Evolutionary conservation across 2,797 vertebrate genomes (phyloP), one percentile per base, ranked within the genome.

Genomic region (Phrynocephalus vlangalii): DNA sequence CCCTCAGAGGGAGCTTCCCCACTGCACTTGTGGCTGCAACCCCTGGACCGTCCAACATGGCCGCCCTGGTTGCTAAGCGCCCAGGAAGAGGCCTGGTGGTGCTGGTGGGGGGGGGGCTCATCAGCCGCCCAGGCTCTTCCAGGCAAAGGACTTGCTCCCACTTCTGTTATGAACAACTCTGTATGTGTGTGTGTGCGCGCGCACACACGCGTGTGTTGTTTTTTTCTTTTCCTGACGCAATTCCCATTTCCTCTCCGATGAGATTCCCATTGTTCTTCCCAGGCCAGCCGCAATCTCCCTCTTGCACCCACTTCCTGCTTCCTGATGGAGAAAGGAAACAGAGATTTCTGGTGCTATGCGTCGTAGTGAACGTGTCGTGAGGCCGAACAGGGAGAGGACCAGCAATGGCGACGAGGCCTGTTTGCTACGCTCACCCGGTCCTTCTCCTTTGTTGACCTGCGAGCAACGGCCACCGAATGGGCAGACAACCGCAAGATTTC

Each of bases 251-350:
- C 97, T 95, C 96, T 94, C 89, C 92, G 97, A 96, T 95, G 97
- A 97, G 97, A 96, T 96, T 96, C 96, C 96, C 95, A 99, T 99
- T 99, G 99, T 99, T 99, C 96, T 96, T 89, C 30, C 86, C 93
- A 96, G 96, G 96, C 82, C 92, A 92, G 92, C 93, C 96, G 93
- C 96, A 98, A 98, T 98, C 98, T 97, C 91, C 89, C 96, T 95
- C 85, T 92, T 77, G 91, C 98, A 98, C 97, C 96, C 97, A 96
- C 97, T 98, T 99, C 98, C 99, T 98, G 97, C 97, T 99, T 99
- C 98, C 98, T 98, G 96, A 87, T 91, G 0, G 22, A 96, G 93
- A 97, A 98, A 98, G 99, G 99, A 97, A 95, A 95, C 60, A 44
- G 96, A 96, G 96, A 97, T 97, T 97, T 95, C 93, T 93, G 93